Evolutionary conservation across 2,888 invertebrate species (phyloP).

Genomic region (Automeris io): DNA sequence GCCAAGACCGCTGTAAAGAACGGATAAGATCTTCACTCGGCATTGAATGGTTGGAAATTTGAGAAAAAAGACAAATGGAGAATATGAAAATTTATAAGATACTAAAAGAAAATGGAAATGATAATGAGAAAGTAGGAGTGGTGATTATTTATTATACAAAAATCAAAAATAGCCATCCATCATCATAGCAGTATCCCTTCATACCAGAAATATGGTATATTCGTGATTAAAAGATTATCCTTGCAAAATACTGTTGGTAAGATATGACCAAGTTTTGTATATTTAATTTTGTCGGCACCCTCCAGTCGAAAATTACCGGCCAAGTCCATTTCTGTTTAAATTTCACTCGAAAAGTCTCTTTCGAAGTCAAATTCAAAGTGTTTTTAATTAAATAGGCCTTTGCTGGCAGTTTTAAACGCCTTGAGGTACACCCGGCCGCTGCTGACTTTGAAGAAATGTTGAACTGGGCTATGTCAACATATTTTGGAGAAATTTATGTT

Average conservation of each 20-base stretch:
- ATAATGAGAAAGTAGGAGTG: too few species aligned
- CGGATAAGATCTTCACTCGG: too few species aligned
- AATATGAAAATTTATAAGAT: too few species aligned
- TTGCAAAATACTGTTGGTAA: neutral
- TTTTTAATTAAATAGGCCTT: constrained; percentile 4
- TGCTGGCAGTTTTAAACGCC: neutral
- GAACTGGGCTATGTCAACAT: neutral
- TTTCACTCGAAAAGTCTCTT: constrained; percentile 1
- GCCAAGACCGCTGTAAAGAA: too few species aligned
- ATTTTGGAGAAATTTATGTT: neutral
- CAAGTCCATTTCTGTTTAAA: constrained; percentile 3
- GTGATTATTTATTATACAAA: too few species aligned
- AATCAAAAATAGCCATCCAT: too few species aligned
- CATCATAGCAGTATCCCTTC: too few species aligned
- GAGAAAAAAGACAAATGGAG: too few species aligned
- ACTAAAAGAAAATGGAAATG: too few species aligned
- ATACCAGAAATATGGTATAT: too few species aligned
- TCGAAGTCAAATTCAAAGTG: constrained; percentile 4
- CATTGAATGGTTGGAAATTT: too few species aligned
- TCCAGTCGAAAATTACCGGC: neutral
- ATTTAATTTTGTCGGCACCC: neutral
- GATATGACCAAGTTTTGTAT: neutral
- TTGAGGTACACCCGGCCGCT: neutral
- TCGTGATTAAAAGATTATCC: too few species aligned
- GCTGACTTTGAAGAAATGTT: constrained; percentile 2